Evolutionary conservation across 2,888 invertebrate species (phyloP).

Genomic region (Pseudoips prasinana): DNA sequence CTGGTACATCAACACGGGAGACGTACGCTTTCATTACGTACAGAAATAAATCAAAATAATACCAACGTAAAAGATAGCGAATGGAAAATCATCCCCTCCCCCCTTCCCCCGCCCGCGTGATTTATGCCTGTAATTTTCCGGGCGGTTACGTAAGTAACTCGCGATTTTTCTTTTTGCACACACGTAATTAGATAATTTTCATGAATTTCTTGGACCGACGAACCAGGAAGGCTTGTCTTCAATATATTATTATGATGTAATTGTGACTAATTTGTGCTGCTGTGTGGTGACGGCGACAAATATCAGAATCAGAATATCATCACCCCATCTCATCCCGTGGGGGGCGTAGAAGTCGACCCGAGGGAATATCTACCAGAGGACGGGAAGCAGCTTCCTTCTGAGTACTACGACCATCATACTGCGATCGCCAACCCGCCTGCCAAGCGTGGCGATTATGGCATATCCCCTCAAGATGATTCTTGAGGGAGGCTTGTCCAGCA

Average conservation of each 20-base stretch:
- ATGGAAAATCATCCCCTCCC: slow-evolving; percentile 74
- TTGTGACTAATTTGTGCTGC: too few relatives aligned
- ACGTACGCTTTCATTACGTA: slow-evolving; percentile 77
- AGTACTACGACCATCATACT: too few relatives aligned
- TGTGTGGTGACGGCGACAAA: too few relatives aligned
- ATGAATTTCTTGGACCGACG: slow-evolving; percentile 52
- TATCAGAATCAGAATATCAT: too few relatives aligned
- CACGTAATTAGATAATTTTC: slow-evolving; percentile 79
- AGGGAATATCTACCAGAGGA: too few relatives aligned
- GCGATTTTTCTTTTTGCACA: slow-evolving; percentile 76
- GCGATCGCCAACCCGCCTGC: too few relatives aligned
- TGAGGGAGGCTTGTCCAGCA: too few relatives aligned
- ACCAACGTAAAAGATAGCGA: slow-evolving; percentile 76
- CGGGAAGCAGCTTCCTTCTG: too few relatives aligned
- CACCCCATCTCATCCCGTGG: too few relatives aligned
- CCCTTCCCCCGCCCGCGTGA: slow-evolving; percentile 55
- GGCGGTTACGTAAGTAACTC: slow-evolving; percentile 77
- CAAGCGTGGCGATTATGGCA: too few relatives aligned
- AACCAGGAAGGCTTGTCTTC: slow-evolving; percentile 29
- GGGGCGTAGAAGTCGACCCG: too few relatives aligned
- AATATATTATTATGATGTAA: slow-evolving; percentile 42
- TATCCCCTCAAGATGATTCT: too few relatives aligned
- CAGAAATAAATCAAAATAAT: slow-evolving; percentile 80
- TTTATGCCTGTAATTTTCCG: slow-evolving; percentile 79
- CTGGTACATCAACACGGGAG: slow-evolving; percentile 66